Evolutionary conservation across 2,113 vertebrate species (phyloP), one percentile per base, ranked within the genome.

Genomic region (Ophiodon elongatus): DNA sequence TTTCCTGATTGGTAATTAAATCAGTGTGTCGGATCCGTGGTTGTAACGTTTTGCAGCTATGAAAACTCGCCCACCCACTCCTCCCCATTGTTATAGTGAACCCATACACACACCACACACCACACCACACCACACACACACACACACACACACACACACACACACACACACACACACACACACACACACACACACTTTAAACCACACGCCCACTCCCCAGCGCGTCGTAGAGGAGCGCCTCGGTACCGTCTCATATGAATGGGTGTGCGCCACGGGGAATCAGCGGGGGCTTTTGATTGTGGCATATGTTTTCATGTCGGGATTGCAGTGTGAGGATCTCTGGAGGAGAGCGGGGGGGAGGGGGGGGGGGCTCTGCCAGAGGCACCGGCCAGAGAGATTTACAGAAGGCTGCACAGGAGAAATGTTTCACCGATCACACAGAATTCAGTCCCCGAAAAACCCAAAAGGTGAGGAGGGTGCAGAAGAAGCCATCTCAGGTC

Each of bases 221-320:
- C 57, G 15, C 4, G 52, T 73, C 59, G 72, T 6, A 56, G 33
- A 78, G 71, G 57, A 75, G 59, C 31, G 17, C 70, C 71, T 78
- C 66, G 65, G 39, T 19, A 67, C 64, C 29, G 75, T 88, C 62
- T 80, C 78, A 35, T 78, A 82, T 92, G 86, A 81, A 74, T 73
- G 80, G 39, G 43, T 45, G 43, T 4, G 3, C 54, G 79, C 85
- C 67, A 52, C 4, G 1, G 64, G 76, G 82, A 89, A 77, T 86
- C 86, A 73, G 85, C 59, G 17, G 56, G 76, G 60, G 25, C 25
- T 82, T 88, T 84, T 88, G 81, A 88, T 85, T 82, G 73, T 77
- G 82, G 70, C 90, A 85, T 79, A 82, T 91, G 91, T 94, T 93
- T 84, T 89, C 69, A 76, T 91, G 88, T 81, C 43, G 83, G 78